Conservation (phyloP, 2,113 vertebrate genomes). For the Micromys minutus region DNA sequence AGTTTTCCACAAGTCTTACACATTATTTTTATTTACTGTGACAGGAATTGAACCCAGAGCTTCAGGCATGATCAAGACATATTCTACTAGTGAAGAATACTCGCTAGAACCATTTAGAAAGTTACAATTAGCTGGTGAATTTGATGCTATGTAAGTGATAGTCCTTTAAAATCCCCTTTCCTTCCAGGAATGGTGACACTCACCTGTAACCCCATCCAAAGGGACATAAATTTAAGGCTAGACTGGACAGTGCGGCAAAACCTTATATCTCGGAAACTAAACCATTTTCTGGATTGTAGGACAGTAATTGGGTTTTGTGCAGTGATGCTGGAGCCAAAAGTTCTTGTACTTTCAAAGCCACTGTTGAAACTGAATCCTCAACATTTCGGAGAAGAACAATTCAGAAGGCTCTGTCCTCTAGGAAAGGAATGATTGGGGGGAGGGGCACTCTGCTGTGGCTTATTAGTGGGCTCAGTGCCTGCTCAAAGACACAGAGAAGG, state of each 20-base stretch:
- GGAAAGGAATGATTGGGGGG: background rate
- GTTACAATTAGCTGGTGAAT: background rate
- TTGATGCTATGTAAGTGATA: background rate
- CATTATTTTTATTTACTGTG: background rate
- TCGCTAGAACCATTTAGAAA: background rate
- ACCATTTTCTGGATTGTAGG: background rate
- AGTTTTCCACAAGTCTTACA: background rate
- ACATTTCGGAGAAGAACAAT: background rate
- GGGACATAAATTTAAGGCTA: background rate
- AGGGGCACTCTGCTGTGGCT: background rate
- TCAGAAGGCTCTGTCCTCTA: background rate
- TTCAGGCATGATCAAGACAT: background rate
- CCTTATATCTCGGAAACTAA: background rate
- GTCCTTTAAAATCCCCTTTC: background rate
- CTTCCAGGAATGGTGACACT: background rate
- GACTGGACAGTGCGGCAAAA: background rate
- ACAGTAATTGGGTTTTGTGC: background rate
- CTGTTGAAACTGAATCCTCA: background rate
- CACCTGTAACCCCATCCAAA: background rate
- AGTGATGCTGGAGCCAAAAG: background rate
- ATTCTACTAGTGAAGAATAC: background rate
- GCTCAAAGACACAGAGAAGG: background rate
- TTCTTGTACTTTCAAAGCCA: background rate
- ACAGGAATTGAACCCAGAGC: background rate
- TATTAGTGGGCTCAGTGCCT: background rate